Evolutionary conservation across 2,888 invertebrate genomes (phyloP), one percentile per base, ranked within the genome.

Genomic region (Deilephila elpenor): DNA sequence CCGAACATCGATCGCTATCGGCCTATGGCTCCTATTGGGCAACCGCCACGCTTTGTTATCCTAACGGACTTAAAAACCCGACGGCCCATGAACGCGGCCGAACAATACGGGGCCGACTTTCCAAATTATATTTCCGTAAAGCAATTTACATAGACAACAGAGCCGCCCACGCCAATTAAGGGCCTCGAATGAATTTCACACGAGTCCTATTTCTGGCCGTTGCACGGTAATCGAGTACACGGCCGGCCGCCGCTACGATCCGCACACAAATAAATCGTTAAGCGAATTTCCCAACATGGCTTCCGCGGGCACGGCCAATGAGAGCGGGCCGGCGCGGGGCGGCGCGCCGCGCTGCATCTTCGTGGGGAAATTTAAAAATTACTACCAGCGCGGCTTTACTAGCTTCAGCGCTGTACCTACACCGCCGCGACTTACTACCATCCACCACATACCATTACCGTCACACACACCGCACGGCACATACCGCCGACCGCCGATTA

Each of bases 41-140:
- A 92, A 92, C 90, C 89, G 89, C 88, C 85, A 86, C 85, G 91
- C 92, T 93, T 93, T 93, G 93, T 93, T 93, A 91, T 90, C 89
- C 86, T 91, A 91, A 93, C 91, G 90, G 90, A 89, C 88, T 90
- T 88, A 88, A 89, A 91, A 90, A 90, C 85, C 88, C 86, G 89
- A 89, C 87, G 85, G 86, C 78, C 86, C 86, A 86, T 84, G 88
- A 89, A 87, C 67, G 44, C 67, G 67, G 25, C 84, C 79, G 84
- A 81, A 89, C 88, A 87, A 86, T 88, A 86, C 85, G 83, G 37
- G 78, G 72, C 79, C 79, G 78, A 81, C 83, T 86, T 85, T 86
- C 85, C 79, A 86, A 83, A 85, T 80, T 82, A 83, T 80, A 80
- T 78, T 81, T 79, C 78, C 75, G 77, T 79, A 80, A 78, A 78